Evolutionary conservation across 2,113 vertebrate genomes (phyloP).

Genomic region (Todiramphus saurophagus): DNA sequence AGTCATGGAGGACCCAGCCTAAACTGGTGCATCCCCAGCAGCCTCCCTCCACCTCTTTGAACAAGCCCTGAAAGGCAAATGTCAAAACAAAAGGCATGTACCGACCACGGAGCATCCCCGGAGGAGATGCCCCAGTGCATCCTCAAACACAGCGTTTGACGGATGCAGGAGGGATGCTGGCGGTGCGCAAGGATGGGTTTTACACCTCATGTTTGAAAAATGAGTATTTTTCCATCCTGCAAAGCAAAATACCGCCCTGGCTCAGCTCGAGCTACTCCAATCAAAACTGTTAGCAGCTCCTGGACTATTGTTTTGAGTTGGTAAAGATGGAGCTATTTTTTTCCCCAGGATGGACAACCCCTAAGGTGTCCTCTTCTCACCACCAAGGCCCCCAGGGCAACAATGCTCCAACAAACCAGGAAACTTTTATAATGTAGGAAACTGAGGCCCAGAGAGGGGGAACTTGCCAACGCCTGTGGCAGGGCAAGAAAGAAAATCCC

Average conservation of each 20-base stretch:
- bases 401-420: background rate
- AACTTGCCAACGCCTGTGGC: background rate
- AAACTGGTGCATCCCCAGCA: background rate
- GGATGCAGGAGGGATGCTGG: background rate
- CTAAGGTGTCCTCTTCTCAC: background rate
- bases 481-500: background rate
- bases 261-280: background rate
- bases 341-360: background rate
- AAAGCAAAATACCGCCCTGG: background rate
- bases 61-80: background rate
- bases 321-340: background rate
- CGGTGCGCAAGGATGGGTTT: accelerated
- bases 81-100: background rate
- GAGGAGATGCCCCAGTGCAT: background rate
- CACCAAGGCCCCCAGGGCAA: background rate
- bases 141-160: background rate
- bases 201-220: background rate
- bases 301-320: background rate
- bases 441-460: background rate
- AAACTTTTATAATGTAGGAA: background rate
- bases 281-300: background rate
- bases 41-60: background rate
- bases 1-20: background rate
- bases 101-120: accelerated
- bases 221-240: background rate